Evolutionary conservation across 2,888 invertebrate genomes (phyloP), one percentile per base, ranked within the genome.

Genomic region (Drosophila subquinaria): DNA sequence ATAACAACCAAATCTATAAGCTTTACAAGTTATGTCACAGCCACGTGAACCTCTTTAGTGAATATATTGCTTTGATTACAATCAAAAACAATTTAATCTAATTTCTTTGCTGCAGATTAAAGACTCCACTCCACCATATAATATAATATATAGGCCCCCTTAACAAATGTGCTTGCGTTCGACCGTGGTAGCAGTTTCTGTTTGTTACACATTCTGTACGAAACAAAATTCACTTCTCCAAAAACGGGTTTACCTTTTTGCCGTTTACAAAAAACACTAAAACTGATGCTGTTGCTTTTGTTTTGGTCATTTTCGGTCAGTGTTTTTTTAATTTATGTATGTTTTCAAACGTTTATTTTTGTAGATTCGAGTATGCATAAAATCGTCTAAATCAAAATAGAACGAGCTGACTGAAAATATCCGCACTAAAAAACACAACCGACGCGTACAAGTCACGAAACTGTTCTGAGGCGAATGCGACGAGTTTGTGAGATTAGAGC

Each of bases 211-310:
- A 52, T 36, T 63, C 27, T 6, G 11, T 36, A 23, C 8, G 8
- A 48, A 30, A 35, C 38, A n/a, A 59, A 40, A 35, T 35, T 43
- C 10, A 35, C 5, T 13, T 9, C 27, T 20, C n/a, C 9, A 48
- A 40, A 53, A 52, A 30, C 33, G 45, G 30, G 23, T 40, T 81
- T 86, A 91, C 91, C 91, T 91, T 91, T 73, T 91, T 91, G 6
- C 91, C 91, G 78, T 91, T 91, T 17, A 91, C 91, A 75, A 89
- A 91, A 83, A 91, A 92, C 74, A 91, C 81, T 27, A 91, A 74
- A 38, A 68, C 64, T 17, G 90, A 85, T 45, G 64, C 57, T 20
- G 51, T 15, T 27, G 52, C 15, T 15, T 20, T 45, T 47, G 35
- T 36, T 17, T 66, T 69, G 47, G 74, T 56, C 79, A 77, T 79